phyloP scores from a whole-genome alignment of 2,888 invertebrate species.

The Rhodophaea formosa region DNA sequence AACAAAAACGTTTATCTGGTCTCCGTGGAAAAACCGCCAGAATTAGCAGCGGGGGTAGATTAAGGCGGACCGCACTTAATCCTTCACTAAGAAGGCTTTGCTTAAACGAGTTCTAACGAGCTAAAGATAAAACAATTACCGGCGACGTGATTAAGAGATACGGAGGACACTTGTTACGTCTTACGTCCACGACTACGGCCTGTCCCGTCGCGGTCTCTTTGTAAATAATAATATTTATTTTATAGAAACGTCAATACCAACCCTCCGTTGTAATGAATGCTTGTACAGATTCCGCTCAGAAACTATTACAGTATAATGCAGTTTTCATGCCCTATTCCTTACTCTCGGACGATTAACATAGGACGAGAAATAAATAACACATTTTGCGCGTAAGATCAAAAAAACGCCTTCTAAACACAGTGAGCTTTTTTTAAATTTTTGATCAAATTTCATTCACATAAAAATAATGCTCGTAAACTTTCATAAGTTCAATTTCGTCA shows the following conservation, averaged over 20 bases:
- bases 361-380: no score
- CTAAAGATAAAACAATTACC: slow-evolving; percentile 81
- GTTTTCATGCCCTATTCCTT: no score
- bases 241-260: no score
- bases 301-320: no score
- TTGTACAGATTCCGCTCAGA: no score
- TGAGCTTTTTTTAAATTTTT: no score
- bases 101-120: slow-evolving; percentile 82
- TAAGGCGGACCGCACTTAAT: slow-evolving; percentile 80
- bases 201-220: slow-evolving; percentile 43
- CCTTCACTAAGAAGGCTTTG: slow-evolving; percentile 82
- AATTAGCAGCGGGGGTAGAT: slow-evolving; percentile 79
- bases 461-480: slow-evolving; percentile 22
- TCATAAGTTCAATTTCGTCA: slow-evolving; percentile 22
- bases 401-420: no score
- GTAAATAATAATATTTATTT: not conserved
- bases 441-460: not conserved
- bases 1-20: slow-evolving; percentile 80
- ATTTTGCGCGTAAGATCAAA: no score
- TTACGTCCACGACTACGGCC: slow-evolving; percentile 50
- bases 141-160: slow-evolving; percentile 79
- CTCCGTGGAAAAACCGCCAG: slow-evolving; percentile 77
- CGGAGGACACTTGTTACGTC: slow-evolving; percentile 79
- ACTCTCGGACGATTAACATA: no score
- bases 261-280: not conserved